Evolutionary conservation across 2,797 vertebrate genomes (phyloP).

Genomic region (Perodicticus potto): DNA sequence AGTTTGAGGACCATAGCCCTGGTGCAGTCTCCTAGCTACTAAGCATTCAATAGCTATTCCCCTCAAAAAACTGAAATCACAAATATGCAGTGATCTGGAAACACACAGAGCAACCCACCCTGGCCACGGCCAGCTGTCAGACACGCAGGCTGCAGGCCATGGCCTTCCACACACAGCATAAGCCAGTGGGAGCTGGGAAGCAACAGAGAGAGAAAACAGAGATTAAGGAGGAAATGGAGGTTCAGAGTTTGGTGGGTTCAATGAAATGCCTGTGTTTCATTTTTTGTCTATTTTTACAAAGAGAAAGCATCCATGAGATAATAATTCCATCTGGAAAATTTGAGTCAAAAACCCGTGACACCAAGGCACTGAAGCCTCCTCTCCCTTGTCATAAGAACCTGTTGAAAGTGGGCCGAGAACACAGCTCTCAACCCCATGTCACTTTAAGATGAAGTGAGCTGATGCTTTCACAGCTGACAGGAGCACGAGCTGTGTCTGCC

Average conservation of each 20-base stretch:
- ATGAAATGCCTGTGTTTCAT: accelerated
- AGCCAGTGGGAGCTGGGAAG: accelerated
- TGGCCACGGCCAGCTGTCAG: background rate
- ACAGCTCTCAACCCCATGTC: accelerated
- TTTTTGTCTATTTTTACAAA: too few species aligned
- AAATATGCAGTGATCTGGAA: accelerated
- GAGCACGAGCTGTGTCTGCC: accelerated
- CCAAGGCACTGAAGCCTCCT: accelerated
- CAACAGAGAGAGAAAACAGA: accelerated
- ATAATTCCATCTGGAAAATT: accelerated
- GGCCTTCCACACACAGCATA: accelerated
- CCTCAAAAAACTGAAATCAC: background rate
- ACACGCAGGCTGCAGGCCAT: too few species aligned
- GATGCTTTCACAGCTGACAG: accelerated
- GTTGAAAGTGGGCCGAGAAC: accelerated
- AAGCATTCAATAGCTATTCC: too few species aligned
- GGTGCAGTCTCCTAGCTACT: accelerated
- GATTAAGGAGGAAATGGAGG: accelerated
- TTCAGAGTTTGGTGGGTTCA: accelerated
- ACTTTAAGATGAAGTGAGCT: accelerated
- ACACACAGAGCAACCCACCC: background rate
- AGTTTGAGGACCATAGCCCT: accelerated
- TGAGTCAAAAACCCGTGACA: accelerated
- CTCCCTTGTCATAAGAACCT: accelerated
- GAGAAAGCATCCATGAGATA: background rate